Percentiles rank a stretch among this genome's conserved stretches.
phyloP scores from a whole-genome alignment of 2,113 vertebrate species.

The Sturnira hondurensis region DNA sequence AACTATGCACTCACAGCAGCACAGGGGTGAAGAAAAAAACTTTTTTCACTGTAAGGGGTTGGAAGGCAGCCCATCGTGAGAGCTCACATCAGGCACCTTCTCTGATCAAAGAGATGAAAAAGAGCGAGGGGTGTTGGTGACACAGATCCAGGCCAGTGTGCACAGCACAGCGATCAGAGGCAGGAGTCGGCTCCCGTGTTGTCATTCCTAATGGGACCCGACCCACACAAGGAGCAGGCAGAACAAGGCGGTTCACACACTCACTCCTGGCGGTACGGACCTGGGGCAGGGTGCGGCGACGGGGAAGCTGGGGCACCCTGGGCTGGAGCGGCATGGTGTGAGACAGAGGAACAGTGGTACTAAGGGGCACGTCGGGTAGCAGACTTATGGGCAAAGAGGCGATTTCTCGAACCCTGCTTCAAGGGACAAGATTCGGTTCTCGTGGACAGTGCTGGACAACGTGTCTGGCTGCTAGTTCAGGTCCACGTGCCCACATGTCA shows the following conservation, averaged over 20 bases:
- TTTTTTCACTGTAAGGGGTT: neutral
- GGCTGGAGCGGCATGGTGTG: neutral
- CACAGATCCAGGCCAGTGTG: neutral
- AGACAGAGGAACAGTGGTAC: neutral
- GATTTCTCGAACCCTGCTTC: neutral
- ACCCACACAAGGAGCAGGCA: neutral
- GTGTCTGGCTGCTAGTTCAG: neutral
- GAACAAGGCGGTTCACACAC: neutral
- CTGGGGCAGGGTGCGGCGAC: accelerated
- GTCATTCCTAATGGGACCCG: neutral
- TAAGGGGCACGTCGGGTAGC: neutral
- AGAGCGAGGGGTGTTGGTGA: neutral
- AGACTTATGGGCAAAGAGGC: neutral
- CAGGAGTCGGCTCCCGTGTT: neutral
- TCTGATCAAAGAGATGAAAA: conserved; percentile 33
- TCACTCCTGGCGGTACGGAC: no score
- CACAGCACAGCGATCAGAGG: neutral
- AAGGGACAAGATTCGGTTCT: neutral
- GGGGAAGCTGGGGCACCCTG: accelerated
- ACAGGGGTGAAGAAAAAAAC: neutral
- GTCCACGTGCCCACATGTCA: neutral
- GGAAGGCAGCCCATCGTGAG: neutral
- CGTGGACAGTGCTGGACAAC: neutral
- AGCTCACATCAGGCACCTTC: neutral
- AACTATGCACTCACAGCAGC: neutral